These are phyloP conservation scores for Pomatorhinus ruficollis DNA, from an alignment of 2,113 vertebrate genomes.

Conservation along the genomic window DNA sequence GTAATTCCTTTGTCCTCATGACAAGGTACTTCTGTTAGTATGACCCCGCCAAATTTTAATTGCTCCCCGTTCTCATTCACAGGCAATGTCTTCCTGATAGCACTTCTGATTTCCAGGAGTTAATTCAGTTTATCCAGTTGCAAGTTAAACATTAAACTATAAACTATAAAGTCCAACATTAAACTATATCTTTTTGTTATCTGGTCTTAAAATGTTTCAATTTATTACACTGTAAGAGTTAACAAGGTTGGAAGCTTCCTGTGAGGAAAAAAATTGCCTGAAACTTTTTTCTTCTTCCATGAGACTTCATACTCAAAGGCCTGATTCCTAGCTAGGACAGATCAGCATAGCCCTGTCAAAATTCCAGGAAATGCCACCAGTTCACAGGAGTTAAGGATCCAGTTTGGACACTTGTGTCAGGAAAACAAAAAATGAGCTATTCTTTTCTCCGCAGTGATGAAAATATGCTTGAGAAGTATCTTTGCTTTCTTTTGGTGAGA, in stretches of 20 bases:
- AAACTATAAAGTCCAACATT: not conserved
- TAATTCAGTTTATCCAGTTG: not conserved
- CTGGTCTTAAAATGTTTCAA: not conserved
- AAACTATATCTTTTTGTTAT: not conserved
- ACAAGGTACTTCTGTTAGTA: not conserved
- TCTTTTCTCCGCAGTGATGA: accelerated
- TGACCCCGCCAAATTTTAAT: not conserved
- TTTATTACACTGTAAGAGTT: not conserved
- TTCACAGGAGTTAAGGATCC: not conserved
- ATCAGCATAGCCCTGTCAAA: not conserved
- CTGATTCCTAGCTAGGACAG: not conserved
- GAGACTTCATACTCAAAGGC: not conserved
- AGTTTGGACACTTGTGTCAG: accelerated
- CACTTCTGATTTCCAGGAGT: not conserved
- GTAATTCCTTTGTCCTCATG: not conserved
- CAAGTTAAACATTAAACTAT: not conserved
- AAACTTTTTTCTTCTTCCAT: not conserved
- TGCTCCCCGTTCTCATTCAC: not conserved
- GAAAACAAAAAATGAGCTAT: not conserved
- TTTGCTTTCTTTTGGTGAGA: not conserved
- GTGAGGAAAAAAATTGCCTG: not conserved
- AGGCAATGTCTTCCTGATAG: not conserved
- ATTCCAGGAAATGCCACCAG: not conserved
- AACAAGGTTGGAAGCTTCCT: not conserved
- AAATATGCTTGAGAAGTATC: not conserved